Conservation (phyloP, 1,140 invertebrate species). For the Diabrotica virgifera region DNA sequence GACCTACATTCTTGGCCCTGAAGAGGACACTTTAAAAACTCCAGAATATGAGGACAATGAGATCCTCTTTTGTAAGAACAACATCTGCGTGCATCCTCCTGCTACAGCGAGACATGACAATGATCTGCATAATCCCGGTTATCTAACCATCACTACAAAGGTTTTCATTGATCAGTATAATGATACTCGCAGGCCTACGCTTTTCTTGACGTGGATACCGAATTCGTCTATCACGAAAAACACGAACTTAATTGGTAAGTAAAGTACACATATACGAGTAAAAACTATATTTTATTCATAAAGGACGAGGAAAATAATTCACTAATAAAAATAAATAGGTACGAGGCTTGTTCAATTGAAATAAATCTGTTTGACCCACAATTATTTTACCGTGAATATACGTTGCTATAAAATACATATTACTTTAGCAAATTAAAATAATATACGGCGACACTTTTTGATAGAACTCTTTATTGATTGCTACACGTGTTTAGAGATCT, state of each 20-base stretch:
- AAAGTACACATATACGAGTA: background rate
- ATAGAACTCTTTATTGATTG: no score
- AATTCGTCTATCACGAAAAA: constrained; percentile 86
- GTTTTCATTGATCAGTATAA: constrained; percentile 66
- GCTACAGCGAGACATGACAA: constrained; percentile 75
- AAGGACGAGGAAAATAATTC: no score
- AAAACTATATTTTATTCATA: no score
- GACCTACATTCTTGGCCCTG: constrained; percentile 70
- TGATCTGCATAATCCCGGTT: constrained; percentile 82
- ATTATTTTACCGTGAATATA: no score
- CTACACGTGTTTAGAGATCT: no score
- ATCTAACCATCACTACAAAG: constrained; percentile 18
- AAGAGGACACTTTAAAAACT: constrained; percentile 57
- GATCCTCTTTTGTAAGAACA: constrained; percentile 86
- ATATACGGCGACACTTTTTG: no score
- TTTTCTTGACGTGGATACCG: constrained; percentile 91
- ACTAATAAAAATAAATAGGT: no score
- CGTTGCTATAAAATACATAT: no score
- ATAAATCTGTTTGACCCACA: no score
- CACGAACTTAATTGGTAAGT: constrained; percentile 54
- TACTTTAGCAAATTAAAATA: no score
- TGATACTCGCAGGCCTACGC: constrained; percentile 69
- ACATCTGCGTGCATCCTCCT: constrained; percentile 94
- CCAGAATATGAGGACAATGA: constrained; percentile 74
- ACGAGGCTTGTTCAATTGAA: no score